A percentile compares a stretch with the other conserved stretches of the same genome.
Conservation (phyloP, 2,888 invertebrate genomes). For the Auanema freiburgensis region DNA sequence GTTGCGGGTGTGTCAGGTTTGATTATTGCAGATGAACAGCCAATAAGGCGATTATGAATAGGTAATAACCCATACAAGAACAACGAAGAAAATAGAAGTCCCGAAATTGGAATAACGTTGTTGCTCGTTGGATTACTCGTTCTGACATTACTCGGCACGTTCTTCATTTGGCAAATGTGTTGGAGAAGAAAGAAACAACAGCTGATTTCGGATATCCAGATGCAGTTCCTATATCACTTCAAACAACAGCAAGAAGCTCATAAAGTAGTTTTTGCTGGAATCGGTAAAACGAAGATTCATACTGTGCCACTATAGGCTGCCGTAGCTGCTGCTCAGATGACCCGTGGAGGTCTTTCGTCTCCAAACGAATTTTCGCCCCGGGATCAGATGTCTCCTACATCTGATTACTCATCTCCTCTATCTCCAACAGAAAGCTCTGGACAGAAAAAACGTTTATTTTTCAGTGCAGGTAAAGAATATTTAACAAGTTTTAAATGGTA, state of each 20-base stretch:
- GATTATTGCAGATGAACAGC: background rate
- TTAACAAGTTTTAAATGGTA: background rate
- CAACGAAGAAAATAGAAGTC: background rate
- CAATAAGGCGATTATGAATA: background rate
- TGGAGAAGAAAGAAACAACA: slow-evolving; percentile 35
- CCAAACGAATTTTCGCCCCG: slow-evolving; percentile 2
- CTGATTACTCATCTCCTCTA: slow-evolving; percentile 1
- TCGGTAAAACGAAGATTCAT: background rate
- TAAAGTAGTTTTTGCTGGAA: slow-evolving; percentile 8
- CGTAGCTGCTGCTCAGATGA: background rate
- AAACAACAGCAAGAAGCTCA: slow-evolving; percentile 29
- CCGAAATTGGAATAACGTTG: background rate
- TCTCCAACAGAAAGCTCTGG: background rate
- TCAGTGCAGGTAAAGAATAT: slow-evolving; percentile 23
- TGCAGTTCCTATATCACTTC: slow-evolving; percentile 56
- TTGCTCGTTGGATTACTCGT: background rate
- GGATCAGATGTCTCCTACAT: slow-evolving; percentile 1
- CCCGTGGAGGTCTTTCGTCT: background rate
- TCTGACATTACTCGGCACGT: slow-evolving; percentile 18
- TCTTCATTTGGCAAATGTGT: slow-evolving; percentile 30
- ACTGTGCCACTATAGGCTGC: background rate
- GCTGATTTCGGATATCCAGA: slow-evolving; percentile 56
- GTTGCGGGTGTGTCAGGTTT: slow-evolving; percentile 13
- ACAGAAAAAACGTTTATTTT: slow-evolving; percentile 24
- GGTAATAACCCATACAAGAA: background rate